phyloP scores from a whole-genome alignment of 2,797 vertebrate genomes.

The Bradypodion ventrale region DNA sequence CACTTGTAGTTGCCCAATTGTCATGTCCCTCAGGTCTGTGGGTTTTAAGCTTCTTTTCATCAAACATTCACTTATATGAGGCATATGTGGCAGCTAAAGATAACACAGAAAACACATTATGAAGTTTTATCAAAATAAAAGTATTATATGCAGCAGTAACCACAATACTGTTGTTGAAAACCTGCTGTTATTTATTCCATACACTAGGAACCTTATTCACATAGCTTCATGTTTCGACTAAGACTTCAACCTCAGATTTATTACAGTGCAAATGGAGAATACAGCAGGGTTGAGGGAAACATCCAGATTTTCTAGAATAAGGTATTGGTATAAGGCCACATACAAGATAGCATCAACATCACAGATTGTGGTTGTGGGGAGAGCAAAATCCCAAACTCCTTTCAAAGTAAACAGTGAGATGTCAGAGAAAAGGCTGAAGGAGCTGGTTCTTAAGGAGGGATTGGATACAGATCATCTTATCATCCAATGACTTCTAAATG shows the following conservation, averaged over 20 bases:
- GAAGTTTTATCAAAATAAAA: background rate
- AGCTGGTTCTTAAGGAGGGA: background rate
- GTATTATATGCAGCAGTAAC: background rate
- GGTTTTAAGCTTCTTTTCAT: slow-evolving; percentile 98
- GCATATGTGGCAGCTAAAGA: slow-evolving; percentile 93
- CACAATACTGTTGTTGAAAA: background rate
- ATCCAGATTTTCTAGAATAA: background rate
- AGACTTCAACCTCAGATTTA: too few species aligned
- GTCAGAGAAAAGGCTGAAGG: background rate
- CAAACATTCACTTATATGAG: slow-evolving; percentile 97
- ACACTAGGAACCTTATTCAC: background rate
- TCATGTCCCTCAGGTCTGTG: slow-evolving; percentile 95
- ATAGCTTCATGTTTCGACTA: background rate
- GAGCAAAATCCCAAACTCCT: background rate
- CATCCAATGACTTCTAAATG: background rate
- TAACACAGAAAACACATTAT: background rate
- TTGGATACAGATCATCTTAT: background rate
- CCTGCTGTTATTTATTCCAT: background rate
- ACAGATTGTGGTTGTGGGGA: background rate
- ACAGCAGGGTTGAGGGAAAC: background rate
- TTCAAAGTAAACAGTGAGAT: background rate
- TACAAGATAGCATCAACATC: background rate
- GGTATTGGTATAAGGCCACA: background rate
- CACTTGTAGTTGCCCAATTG: slow-evolving; percentile 95
- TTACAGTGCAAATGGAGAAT: background rate